These are phyloP conservation scores for Manis pentadactyla DNA, from an alignment of 2,797 vertebrate genomes.

Conservation along the genomic window DNA sequence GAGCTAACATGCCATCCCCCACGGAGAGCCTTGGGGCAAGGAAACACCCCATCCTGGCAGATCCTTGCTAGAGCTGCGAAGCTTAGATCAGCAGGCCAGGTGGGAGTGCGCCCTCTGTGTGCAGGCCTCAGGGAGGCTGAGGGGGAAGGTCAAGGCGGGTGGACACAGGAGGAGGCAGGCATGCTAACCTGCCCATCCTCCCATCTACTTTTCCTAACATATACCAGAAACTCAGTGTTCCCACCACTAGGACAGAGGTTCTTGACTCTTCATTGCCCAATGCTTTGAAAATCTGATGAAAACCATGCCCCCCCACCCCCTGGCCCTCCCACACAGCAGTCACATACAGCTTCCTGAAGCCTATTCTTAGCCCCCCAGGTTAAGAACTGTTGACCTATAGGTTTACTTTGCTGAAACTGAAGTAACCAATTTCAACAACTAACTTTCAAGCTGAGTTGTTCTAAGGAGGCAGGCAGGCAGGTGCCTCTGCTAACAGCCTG, in stretches of 20 bases:
- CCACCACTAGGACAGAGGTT: not conserved
- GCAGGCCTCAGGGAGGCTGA: no score
- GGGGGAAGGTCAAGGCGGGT: not conserved
- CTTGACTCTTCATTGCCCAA: not conserved
- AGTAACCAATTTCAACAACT: not conserved
- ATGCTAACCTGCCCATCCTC: fast-evolving
- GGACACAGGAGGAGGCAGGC: not conserved
- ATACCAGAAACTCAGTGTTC: not conserved
- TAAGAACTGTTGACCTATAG: not conserved
- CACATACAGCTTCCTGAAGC: not conserved
- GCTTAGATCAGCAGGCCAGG: fast-evolving
- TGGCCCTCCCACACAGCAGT: not conserved
- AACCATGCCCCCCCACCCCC: not conserved
- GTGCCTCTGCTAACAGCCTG: not conserved
- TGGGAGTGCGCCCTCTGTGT: not conserved
- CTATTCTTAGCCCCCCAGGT: not conserved
- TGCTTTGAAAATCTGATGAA: not conserved
- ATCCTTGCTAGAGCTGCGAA: fast-evolving
- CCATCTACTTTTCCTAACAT: not conserved
- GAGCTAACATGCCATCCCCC: not conserved
- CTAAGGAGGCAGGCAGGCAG: not conserved
- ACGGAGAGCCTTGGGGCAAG: not conserved
- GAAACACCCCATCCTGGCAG: fast-evolving
- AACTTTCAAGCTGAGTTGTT: not conserved
- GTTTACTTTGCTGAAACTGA: not conserved